Evolutionary conservation across 1,140 invertebrate species (phyloP).

Genomic region (Cylas formicarius): DNA sequence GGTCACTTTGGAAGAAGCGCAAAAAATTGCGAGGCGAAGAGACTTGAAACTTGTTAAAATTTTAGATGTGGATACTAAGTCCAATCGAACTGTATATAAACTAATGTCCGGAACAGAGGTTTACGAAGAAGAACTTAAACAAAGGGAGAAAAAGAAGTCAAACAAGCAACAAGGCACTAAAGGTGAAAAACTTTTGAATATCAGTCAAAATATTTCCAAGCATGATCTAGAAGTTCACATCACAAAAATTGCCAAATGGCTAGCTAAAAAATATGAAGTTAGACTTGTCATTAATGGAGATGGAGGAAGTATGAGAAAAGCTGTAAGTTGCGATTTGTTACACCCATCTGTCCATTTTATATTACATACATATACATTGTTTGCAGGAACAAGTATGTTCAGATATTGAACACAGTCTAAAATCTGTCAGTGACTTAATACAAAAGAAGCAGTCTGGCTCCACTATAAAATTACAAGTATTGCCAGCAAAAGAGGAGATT

Average conservation of each 20-base stretch:
- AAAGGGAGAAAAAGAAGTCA: conserved; percentile 32
- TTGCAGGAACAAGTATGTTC: conserved; percentile 50
- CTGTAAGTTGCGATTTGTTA: conserved; percentile 42
- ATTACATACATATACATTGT: conserved; percentile 12
- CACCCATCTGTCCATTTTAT: background rate
- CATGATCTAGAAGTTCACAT: conserved; percentile 55
- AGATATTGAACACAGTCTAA: conserved; percentile 45
- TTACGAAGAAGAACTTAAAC: conserved; percentile 39
- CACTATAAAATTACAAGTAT: conserved; percentile 51
- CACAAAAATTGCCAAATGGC: conserved; percentile 55
- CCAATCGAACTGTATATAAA: conserved; percentile 55
- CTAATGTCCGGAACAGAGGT: conserved; percentile 43
- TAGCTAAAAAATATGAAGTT: conserved; percentile 55
- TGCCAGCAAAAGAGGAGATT: conserved; percentile 39
- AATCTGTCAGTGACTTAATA: conserved; percentile 43
- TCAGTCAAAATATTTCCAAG: conserved; percentile 53
- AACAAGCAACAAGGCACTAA: conserved; percentile 37
- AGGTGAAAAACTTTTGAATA: conserved; percentile 52
- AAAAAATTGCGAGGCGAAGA: conserved; percentile 53
- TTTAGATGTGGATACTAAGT: conserved; percentile 54
- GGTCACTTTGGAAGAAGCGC: conserved; percentile 47
- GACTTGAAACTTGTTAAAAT: conserved; percentile 59
- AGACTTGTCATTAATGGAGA: conserved; percentile 50
- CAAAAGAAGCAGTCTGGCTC: conserved; percentile 52
- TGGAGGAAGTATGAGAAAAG: conserved; percentile 41